Conservation (phyloP, 2,113 vertebrate species). For the Bagarius yarrelli region DNA sequence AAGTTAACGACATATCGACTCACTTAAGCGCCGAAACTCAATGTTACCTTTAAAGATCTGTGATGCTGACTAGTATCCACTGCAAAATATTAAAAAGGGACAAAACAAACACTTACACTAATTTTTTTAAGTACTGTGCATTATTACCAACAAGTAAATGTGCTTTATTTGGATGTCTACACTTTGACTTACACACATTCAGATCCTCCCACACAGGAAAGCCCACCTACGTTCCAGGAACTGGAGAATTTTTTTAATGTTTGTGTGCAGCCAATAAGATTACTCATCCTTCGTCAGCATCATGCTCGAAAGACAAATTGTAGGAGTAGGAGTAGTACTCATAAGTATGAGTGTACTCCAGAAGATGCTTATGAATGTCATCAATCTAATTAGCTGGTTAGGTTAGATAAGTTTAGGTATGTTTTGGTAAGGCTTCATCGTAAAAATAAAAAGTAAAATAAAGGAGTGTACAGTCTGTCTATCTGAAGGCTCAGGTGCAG, state of each 20-base stretch:
- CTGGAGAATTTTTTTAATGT: neutral
- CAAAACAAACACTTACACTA: no score
- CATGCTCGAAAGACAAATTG: neutral
- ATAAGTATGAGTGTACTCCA: neutral
- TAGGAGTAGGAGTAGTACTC: neutral
- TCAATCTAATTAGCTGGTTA: slow-evolving; percentile 5
- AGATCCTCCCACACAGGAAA: neutral
- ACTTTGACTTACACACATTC: neutral
- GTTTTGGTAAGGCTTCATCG: no score
- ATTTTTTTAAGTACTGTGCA: neutral
- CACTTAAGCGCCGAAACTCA: slow-evolving; percentile 13
- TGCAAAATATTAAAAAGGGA: neutral
- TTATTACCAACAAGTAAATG: neutral
- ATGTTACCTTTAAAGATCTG: neutral
- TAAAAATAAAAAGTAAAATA: no score
- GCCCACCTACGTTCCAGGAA: neutral
- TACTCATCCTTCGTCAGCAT: slow-evolving; percentile 3
- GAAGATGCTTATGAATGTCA: neutral
- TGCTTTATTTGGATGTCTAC: neutral
- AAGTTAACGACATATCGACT: slow-evolving; percentile 8
- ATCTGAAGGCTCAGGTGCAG: no score
- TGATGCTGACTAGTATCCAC: neutral
- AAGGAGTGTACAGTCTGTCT: no score
- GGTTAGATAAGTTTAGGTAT: no score
- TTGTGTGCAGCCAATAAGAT: slow-evolving; percentile 12